Percentiles rank a stretch among this genome's conserved stretches.
Evolutionary conservation across 2,113 vertebrate species (phyloP).

Genomic region (Hippopotamus amphibius): DNA sequence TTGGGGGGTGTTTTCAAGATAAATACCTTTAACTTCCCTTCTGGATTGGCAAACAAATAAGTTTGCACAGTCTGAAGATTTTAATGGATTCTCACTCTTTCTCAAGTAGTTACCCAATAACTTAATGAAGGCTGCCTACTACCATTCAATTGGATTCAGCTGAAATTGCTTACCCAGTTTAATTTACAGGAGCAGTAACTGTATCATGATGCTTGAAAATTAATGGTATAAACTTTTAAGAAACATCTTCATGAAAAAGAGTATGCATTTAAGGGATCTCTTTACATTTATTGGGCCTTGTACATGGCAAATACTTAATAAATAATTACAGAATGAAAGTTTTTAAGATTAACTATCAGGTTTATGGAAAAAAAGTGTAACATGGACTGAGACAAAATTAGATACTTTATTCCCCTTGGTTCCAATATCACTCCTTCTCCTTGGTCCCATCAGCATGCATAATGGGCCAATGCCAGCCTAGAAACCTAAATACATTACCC

Average conservation of each 20-base stretch:
- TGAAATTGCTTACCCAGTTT: conserved; percentile 16
- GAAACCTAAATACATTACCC: not conserved
- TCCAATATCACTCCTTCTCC: not conserved
- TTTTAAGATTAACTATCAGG: conserved; percentile 2
- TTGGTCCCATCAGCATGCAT: not conserved
- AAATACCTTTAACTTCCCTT: conserved; percentile 47
- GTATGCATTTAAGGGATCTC: not conserved
- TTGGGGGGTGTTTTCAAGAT: not conserved
- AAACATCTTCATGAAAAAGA: conserved; percentile 31
- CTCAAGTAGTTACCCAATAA: conserved; percentile 38
- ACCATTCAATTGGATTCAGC: not conserved
- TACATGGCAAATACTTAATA: conserved; percentile 9
- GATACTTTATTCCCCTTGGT: not conserved
- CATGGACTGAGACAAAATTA: not conserved
- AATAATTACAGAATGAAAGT: not conserved
- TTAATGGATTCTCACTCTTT: conserved; percentile 26
- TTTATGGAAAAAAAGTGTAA: not conserved
- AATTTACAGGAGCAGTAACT: conserved; percentile 16
- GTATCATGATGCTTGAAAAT: not conserved
- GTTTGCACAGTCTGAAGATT: not conserved
- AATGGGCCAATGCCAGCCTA: not conserved
- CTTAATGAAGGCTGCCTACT: conserved; percentile 11
- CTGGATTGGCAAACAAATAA: conserved; percentile 43
- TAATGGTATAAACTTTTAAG: not conserved
- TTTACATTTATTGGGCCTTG: not conserved